Conservation (phyloP, 2,888 invertebrate genomes). For the Yponomeuta malinellus region DNA sequence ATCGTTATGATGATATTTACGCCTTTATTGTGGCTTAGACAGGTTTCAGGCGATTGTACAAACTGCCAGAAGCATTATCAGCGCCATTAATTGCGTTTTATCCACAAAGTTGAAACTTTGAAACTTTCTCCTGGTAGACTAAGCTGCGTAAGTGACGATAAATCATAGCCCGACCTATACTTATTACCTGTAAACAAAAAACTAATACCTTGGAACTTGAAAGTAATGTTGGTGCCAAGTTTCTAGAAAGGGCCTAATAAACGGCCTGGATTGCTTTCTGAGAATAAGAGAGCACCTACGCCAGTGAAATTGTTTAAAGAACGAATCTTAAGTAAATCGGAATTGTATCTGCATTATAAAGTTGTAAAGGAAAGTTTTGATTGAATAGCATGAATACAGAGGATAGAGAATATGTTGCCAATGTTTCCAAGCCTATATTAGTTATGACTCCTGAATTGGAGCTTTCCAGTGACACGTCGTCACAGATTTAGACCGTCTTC, state of each 20-base stretch:
- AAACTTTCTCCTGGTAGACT: conserved; percentile 11
- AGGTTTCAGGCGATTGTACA: not conserved
- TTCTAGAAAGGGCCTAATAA: not conserved
- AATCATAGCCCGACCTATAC: conserved; percentile 5
- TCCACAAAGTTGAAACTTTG: conserved; percentile 9
- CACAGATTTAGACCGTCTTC: not conserved
- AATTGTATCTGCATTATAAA: no score
- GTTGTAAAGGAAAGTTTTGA: no score
- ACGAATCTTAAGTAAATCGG: not conserved
- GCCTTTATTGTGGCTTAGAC: not conserved
- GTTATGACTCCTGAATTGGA: no score
- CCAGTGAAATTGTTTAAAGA: not conserved
- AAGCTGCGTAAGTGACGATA: not conserved
- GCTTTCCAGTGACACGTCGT: no score
- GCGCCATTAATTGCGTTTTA: conserved; percentile 13
- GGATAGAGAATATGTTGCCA: no score
- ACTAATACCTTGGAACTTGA: not conserved
- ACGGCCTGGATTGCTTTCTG: not conserved
- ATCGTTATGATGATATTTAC: not conserved
- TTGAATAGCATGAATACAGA: no score
- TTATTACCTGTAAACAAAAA: conserved; percentile 3
- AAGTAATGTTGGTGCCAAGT: not conserved
- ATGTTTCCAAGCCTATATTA: no score
- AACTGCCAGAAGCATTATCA: not conserved
- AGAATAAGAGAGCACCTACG: not conserved